Conservation (phyloP, 2,113 vertebrate genomes). For the Lepus europaeus region DNA sequence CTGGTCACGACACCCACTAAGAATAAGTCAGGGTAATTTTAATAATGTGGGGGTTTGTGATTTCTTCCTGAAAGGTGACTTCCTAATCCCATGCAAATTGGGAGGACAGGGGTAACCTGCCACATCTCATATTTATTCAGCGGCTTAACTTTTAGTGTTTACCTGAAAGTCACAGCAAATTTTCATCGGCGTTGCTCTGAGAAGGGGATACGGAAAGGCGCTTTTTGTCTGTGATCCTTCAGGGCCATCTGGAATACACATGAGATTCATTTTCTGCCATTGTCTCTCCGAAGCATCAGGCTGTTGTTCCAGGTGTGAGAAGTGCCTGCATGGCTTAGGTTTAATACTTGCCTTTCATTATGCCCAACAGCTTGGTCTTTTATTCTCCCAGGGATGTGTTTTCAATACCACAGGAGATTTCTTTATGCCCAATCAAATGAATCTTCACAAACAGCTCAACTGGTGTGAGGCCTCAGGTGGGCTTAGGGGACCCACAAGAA, state of each 20-base stretch:
- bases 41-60: background rate
- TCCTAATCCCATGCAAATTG: background rate
- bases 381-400: constrained; percentile 83
- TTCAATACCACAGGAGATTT: constrained; percentile 81
- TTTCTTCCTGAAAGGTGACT: constrained; percentile 42
- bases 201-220: background rate
- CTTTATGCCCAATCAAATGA: constrained; percentile 79
- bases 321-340: constrained; percentile 65
- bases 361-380: constrained; percentile 81
- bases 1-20: background rate
- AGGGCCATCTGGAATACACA: constrained; percentile 83
- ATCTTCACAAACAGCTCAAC: constrained; percentile 83
- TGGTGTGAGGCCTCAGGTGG: constrained; percentile 82
- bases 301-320: constrained; percentile 83
- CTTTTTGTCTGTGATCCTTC: constrained; percentile 73
- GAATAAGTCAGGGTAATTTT: background rate
- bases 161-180: constrained; percentile 56
- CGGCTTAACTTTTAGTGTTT: constrained; percentile 55
- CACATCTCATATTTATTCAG: background rate
- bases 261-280: constrained; percentile 81
- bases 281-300: constrained; percentile 76
- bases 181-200: constrained; percentile 54
- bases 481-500: constrained; percentile 58
- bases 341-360: constrained; percentile 81
- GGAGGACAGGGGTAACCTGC: background rate